phyloP scores from a whole-genome alignment of 37 sponge, comb jelly and placozoan genomes.

The Spongilla lacustris region DNA sequence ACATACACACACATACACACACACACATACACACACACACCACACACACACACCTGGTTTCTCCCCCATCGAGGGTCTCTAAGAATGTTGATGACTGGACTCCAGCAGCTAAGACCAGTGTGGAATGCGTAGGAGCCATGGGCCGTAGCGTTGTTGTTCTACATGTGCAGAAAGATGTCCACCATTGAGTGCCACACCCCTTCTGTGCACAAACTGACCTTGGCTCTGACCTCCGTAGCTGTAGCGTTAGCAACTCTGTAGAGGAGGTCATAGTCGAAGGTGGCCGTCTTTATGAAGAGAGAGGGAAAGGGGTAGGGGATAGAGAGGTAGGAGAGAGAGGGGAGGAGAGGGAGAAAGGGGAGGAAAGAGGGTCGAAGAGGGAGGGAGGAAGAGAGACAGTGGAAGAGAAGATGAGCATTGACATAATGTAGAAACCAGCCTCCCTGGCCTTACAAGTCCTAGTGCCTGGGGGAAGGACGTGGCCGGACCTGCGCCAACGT shows the following conservation, averaged over 20 bases:
- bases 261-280: slow-evolving; percentile 53
- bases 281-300: slow-evolving; percentile 36
- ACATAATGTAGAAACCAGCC: neutral
- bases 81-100: slow-evolving; percentile 65
- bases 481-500: slow-evolving; percentile 51
- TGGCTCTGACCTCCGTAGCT: slow-evolving; percentile 72
- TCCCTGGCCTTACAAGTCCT: slow-evolving; percentile 51
- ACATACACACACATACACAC: too few relatives aligned
- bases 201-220: slow-evolving; percentile 9
- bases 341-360: too few relatives aligned
- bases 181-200: too few relatives aligned
- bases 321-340: too few relatives aligned
- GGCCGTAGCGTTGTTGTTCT: slow-evolving; percentile 51
- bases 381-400: neutral
- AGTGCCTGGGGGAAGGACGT: slow-evolving; percentile 62
- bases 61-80: slow-evolving; percentile 73
- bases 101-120: slow-evolving; percentile 65
- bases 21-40: too few relatives aligned
- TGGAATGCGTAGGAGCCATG: slow-evolving; percentile 63
- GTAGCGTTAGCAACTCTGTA: slow-evolving; percentile 54
- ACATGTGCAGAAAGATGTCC: too few relatives aligned
- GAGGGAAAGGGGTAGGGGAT: too few relatives aligned
- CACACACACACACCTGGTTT: slow-evolving; percentile 38
- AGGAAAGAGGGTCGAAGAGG: too few relatives aligned
- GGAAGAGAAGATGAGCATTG: neutral